Evolutionary conservation across 2,113 vertebrate species (phyloP), one percentile per base, ranked within the genome.

Genomic region (Menidia beryllina): DNA sequence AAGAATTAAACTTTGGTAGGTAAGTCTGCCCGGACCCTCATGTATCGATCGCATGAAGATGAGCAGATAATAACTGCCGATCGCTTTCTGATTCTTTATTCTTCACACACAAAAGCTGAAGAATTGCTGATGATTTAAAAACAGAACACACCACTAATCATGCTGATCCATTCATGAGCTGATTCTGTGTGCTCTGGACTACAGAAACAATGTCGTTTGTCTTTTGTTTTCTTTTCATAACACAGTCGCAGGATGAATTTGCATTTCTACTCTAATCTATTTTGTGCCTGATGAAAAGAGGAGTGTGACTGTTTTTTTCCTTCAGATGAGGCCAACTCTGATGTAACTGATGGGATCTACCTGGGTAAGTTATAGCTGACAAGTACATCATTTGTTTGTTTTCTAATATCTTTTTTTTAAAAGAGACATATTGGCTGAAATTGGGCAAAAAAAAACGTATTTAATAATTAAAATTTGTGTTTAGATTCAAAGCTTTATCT

Each of bases 1-100:
- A 67, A 89, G 93, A 92, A 24, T 94, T 95, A 92, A 92, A 95
- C 75, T 95, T 94, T 73, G 96, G 96, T 97, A 93, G 92, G 94
- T 94, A 80, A 87, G 86, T 88, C 64, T 84, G 24, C 69, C 19
- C 34, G 49, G 24, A 51, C 24, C 1, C 19, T 23, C 2, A 27
- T 11, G 20, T 23, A 9, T n/a, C 6, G 2, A 1, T 47, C 39
- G 25, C 11, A 17, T 41, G 17, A 4, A 36, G 11, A 23, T 3
- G 38, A 5, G 30, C 19, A 55, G 30, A 10, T 2, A 55, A 55
- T 10, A 1, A 50, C 20, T 54, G 25, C 52, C 11, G 27, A 17
- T 43, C 39, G 17, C 13, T 43, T n/a, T 45, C 2, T 41, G 15
- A 41, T 45, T 14, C 41, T 45, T 34, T 45, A 17, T 19, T n/a